Conservation (phyloP, 2,888 invertebrate species). For the Folsomia manolachei region DNA sequence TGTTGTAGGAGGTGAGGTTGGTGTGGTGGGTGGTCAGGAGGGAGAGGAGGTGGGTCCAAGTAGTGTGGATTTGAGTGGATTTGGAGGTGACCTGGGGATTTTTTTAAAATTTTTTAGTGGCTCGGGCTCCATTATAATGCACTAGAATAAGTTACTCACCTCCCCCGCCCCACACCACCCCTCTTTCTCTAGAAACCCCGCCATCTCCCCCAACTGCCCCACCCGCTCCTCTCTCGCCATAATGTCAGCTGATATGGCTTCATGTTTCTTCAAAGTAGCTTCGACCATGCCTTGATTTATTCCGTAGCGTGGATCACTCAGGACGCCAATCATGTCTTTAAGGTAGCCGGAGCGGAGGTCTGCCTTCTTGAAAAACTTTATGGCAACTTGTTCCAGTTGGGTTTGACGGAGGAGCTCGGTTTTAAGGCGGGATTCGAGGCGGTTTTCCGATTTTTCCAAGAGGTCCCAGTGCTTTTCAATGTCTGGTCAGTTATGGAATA, state of each 20-base stretch:
- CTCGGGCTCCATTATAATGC: too few species aligned
- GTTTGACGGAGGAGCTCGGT: constrained; percentile 89
- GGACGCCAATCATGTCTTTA: constrained; percentile 94
- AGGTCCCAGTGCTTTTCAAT: constrained; percentile 92
- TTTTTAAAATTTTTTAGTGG: too few species aligned
- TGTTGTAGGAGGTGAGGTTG: constrained; percentile 74
- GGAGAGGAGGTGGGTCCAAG: constrained; percentile 82
- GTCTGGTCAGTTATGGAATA: too few species aligned
- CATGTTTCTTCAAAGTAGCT: constrained; percentile 96
- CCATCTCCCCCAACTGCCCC: constrained; percentile 89
- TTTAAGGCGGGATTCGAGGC: constrained; percentile 84
- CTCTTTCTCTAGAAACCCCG: constrained; percentile 83
- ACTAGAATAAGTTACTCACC: too few species aligned
- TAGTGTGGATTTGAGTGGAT: constrained; percentile 73
- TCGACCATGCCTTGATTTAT: constrained; percentile 89
- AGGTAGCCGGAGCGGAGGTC: constrained; percentile 91
- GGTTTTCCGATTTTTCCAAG: constrained; percentile 90
- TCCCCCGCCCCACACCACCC: constrained; percentile 85
- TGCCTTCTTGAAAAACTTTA: constrained; percentile 93
- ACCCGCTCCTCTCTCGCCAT: constrained; percentile 90
- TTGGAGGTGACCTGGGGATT: too few species aligned
- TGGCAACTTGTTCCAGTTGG: constrained; percentile 87
- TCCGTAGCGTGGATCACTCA: constrained; percentile 87
- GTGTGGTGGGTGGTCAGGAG: constrained; percentile 78
- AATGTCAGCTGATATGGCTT: constrained; percentile 96